Base-by-base conservation (phyloP, 2,888 invertebrate genomes). In the Andrena hattorfiana region DNA sequence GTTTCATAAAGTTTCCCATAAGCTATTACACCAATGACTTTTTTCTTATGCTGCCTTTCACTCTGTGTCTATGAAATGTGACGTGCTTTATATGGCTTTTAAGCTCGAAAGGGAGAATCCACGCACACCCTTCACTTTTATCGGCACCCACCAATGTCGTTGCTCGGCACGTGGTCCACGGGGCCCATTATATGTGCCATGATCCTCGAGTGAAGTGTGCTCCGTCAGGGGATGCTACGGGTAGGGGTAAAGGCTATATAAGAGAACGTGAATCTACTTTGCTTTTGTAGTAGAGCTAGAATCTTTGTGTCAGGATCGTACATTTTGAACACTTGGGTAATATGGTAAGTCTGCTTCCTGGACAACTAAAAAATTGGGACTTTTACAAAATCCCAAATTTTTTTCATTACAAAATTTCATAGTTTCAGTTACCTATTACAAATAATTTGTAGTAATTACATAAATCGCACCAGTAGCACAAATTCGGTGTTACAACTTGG, bases 241-340 rank as follows among this genome's bases (percentile, higher is more conserved):
- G 93, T 89, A 91, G 93, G 92, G 91, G 89, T 89, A 90, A 89
- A 92, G 89, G 91, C 93, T 93, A 93, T 94, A 93, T 93, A 94
- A 94, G 91, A 89, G 88, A 91, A 92, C 85, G 90, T 88, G 89
- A 87, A 86, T 88, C 82, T 85, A 89, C 81, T 84, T 91, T 90
- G 88, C 83, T 90, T 91, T 92, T 93, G 90, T 91, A 93, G 93
- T 93, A 81, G 86, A 89, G 90, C 90, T 89, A 91, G 90, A 84
- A 91, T 86, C 88, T 85, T 90, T 88, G 90, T 89, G 90, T 85
- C 85, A 88, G 80, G 89, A 82, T 82, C 74, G 42, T 85, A 81
- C 71, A 78, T 87, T 87, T 84, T 68, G 60, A 48, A 23, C 77
- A 77, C 63, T 77, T 35, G 72, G 67, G 68, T 72, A 79, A 76